Percentiles rank a stretch among this genome's conserved stretches.
Conservation (phyloP, 2,797 vertebrate species). For the Liparis tanakae region DNA sequence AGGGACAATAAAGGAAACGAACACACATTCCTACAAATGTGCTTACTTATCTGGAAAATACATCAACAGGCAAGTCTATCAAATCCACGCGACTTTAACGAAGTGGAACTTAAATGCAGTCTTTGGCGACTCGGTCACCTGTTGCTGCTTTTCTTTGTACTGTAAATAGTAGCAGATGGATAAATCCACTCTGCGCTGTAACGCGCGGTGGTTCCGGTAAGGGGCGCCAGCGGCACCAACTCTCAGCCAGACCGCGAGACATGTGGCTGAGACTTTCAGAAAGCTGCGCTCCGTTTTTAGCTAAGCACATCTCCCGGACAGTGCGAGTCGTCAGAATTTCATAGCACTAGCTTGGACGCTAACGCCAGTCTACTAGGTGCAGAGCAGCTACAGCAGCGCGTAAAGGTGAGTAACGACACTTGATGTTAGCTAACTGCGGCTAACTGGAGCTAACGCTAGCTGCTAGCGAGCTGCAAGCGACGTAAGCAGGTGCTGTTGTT, state of each 20-base stretch:
- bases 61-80: not conserved
- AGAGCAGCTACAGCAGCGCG: constrained; percentile 38
- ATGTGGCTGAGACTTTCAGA: constrained; percentile 80
- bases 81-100: not conserved
- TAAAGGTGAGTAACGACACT: constrained; percentile 64
- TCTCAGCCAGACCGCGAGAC: constrained; percentile 67
- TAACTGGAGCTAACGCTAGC: constrained; percentile 50
- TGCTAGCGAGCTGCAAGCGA: constrained; percentile 63
- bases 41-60: not conserved
- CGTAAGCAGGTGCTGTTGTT: constrained; percentile 78
- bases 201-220: constrained; percentile 29
- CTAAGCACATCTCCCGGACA: constrained; percentile 38
- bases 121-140: not conserved
- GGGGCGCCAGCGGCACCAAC: constrained; percentile 55
- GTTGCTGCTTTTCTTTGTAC: not conserved
- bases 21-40: not conserved
- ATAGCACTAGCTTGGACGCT: constrained; percentile 22
- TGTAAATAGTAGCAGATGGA: constrained; percentile 1
- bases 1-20: not conserved
- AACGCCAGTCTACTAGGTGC: constrained; percentile 4
- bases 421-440: constrained; percentile 46
- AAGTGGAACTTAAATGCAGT: not conserved
- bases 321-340: constrained; percentile 26
- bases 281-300: constrained; percentile 62
- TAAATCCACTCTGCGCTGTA: constrained; percentile 24